A percentile compares a stretch with the other conserved stretches of the same genome.
Conservation (phyloP, 2,113 vertebrate species). For the Atlantisia rogersi region DNA sequence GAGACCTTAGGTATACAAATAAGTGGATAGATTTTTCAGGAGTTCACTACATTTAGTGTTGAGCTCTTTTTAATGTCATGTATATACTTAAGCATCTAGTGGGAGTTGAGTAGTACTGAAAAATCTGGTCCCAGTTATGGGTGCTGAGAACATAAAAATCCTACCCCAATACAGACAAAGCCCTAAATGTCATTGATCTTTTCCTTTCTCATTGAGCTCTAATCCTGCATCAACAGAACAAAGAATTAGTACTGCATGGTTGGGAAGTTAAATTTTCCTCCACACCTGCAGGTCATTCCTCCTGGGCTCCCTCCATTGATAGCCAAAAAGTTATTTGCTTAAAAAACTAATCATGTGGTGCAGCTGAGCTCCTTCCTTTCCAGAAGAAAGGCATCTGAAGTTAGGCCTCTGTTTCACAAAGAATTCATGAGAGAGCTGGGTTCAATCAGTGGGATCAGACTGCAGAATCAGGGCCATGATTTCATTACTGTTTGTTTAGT, state of each 20-base stretch:
- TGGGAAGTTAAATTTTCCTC: constrained; percentile 63
- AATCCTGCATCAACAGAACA: constrained; percentile 64
- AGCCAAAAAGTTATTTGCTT: constrained; percentile 58
- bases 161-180: constrained; percentile 25
- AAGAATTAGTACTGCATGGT: constrained; percentile 46
- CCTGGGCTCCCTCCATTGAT: constrained; percentile 45
- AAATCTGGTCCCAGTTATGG: constrained; percentile 62
- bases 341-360: constrained; percentile 63
- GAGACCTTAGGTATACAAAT: constrained; percentile 1
- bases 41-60: not conserved
- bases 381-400: constrained; percentile 44
- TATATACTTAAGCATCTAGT: not conserved
- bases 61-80: constrained; percentile 2
- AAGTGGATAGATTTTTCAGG: constrained; percentile 26
- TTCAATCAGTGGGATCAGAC: constrained; percentile 42
- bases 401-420: constrained; percentile 28
- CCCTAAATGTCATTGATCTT: constrained; percentile 60
- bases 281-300: constrained; percentile 62
- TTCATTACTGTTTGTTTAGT: constrained; percentile 38
- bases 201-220: constrained; percentile 59
- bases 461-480: constrained; percentile 6
- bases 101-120: not conserved
- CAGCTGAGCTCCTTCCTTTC: constrained; percentile 43
- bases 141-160: constrained; percentile 58
- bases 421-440: constrained; percentile 35